phyloP scores from a whole-genome alignment of 92 coral and sea anemone species.

The Parazoanthus atlanticus region DNA sequence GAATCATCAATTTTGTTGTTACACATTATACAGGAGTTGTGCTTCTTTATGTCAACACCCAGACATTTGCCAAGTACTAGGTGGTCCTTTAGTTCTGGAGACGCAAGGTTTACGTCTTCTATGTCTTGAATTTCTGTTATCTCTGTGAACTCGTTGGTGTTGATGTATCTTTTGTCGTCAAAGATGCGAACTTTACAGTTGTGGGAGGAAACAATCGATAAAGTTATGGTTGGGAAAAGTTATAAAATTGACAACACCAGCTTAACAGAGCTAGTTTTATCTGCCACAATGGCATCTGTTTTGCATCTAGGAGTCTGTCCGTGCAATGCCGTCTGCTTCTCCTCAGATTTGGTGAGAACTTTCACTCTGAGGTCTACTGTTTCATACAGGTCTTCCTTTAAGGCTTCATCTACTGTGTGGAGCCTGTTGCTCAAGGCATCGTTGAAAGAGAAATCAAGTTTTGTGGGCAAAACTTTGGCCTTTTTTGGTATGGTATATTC shows the following conservation, averaged over 20 bases:
- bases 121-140: constrained; percentile 30
- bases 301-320: not conserved
- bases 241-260: not conserved
- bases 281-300: constrained; percentile 6
- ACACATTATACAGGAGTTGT: constrained; percentile 55
- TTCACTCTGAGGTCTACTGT: constrained; percentile 62
- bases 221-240: not conserved
- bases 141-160: constrained; percentile 18
- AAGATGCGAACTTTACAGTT: constrained; percentile 30
- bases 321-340: constrained; percentile 33
- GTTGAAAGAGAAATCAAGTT: constrained; percentile 47
- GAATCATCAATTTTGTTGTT: constrained; percentile 49
- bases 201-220: not conserved
- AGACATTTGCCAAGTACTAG: constrained; percentile 29
- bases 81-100: constrained; percentile 1
- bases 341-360: constrained; percentile 55
- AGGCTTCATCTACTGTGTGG: constrained; percentile 51
- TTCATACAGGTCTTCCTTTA: constrained; percentile 45
- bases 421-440: constrained; percentile 43
- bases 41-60: constrained; percentile 47
- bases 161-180: constrained; percentile 13
- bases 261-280: not conserved
- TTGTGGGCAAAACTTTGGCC: constrained; percentile 33
- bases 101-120: not conserved
- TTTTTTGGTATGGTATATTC: constrained; percentile 50